Conservation (phyloP, 2,888 invertebrate genomes). For the Orthonychiurus folsomi region DNA sequence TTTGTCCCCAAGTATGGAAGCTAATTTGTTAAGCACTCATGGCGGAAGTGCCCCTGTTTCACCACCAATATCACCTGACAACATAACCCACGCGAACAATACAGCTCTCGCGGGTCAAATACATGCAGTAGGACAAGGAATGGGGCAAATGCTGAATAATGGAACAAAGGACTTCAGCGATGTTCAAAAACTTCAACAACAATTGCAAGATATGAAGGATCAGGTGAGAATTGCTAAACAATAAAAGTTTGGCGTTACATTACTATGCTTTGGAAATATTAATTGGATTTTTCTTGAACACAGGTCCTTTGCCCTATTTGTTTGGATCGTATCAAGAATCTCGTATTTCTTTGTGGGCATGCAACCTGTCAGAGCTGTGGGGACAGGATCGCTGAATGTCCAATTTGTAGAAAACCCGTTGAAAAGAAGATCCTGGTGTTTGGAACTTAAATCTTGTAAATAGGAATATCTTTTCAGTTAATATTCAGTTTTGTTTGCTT, state of each 20-base stretch:
- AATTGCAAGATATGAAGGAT: constrained; percentile 93
- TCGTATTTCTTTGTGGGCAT: constrained; percentile 68
- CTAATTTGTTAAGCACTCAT: constrained; percentile 36
- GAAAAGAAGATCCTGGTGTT: constrained; percentile 91
- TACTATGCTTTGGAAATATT: too few relatives aligned
- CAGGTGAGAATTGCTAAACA: constrained; percentile 54
- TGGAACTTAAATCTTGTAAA: too few relatives aligned
- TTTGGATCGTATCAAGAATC: constrained; percentile 92
- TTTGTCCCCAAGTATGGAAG: constrained; percentile 38
- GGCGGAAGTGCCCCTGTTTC: constrained; percentile 15
- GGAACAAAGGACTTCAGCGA: constrained; percentile 64
- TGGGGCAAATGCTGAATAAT: constrained; percentile 52
- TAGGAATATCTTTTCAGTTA: too few relatives aligned
- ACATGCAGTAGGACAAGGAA: constrained; percentile 15
- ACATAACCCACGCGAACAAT: constrained; percentile 33
- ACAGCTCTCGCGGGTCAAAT: constrained; percentile 19
- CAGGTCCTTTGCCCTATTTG: constrained; percentile 99
- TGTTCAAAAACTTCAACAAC: constrained; percentile 83
- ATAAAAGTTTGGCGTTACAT: background rate
- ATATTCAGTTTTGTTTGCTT: too few relatives aligned
- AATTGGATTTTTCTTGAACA: constrained; percentile 42
- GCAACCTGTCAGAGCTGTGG: constrained; percentile 98
- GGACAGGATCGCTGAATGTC: constrained; percentile 93
- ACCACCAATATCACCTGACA: constrained; percentile 30
- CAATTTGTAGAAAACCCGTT: constrained; percentile 92